phyloP scores from a whole-genome alignment of 2,113 vertebrate genomes.

The Bubo blakistoni region DNA sequence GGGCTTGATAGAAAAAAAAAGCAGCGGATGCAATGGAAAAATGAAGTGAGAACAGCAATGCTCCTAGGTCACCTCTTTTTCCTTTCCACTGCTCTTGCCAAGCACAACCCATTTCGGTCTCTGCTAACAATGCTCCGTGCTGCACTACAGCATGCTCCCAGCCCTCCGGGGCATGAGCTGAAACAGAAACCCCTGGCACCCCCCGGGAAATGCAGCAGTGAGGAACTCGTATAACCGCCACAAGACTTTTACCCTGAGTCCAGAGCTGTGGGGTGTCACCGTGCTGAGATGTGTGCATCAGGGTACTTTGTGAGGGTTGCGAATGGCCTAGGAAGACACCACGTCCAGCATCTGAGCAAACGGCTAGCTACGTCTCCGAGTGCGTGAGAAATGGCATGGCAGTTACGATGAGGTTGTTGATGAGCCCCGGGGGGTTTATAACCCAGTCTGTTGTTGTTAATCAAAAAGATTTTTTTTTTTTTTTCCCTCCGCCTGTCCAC shows the following conservation, averaged over 20 bases:
- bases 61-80: slow-evolving; percentile 55
- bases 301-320: not conserved
- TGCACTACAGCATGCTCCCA: not conserved
- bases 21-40: slow-evolving; percentile 60
- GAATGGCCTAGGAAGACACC: not conserved
- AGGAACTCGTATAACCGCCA: not conserved
- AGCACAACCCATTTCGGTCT: slow-evolving; percentile 7
- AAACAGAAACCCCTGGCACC: not conserved
- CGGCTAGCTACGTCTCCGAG: not conserved
- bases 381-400: not conserved
- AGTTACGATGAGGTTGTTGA: not conserved
- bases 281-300: not conserved
- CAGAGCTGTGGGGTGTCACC: not conserved
- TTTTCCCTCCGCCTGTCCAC: not conserved
- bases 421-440: not conserved
- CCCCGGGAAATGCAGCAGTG: not conserved
- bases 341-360: rapidly evolving
- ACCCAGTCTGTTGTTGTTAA: not conserved
- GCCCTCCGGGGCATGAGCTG: not conserved
- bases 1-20: not conserved
- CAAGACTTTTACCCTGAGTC: not conserved
- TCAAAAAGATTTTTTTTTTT: not conserved
- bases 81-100: slow-evolving; percentile 59
- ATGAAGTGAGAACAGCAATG: slow-evolving; percentile 54
- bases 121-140: not conserved